Base-by-base conservation (phyloP, 53 echinoderm and acorn worm species). In the Paracentrotus lividus region DNA sequence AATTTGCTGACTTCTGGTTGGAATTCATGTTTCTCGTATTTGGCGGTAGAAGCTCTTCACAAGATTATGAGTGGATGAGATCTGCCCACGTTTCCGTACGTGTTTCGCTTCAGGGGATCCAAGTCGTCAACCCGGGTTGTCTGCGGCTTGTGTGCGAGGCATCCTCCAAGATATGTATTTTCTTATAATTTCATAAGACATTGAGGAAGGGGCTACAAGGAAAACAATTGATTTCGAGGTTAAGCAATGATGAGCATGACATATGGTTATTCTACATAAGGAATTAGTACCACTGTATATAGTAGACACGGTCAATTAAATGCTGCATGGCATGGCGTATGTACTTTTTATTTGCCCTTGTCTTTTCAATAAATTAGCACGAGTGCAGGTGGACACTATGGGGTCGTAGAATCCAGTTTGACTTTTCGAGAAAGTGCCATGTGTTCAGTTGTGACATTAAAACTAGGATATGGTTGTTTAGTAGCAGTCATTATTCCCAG, bases 51-150 rank as follows among this genome's bases (percentile, higher is more conserved):
- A n/a, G n/a, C 12, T 81, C 2, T 72, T 36, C 36, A 40, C 36
- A 40, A 12, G 72, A 81, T n/a, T 23, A 81, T n/a, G 26, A 16
- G 42, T 47, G 6, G 47, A 8, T 47, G 24, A 47, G 47, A 20
- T 65, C 64, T 61, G 27, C 89, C 89, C 89, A 89, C 89, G 58
- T 58, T 89, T 59, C 65, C 64, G 89, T 10, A 56, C 89, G 89
- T 89, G 89, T 89, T 89, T 89, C 27, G 89, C 89, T 27, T 20
- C 20, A 56, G 57, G 87, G 38, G 4, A 87, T 34, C 21, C 20
- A 2, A 34, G 8, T 81, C 45, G 49, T n/a, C n/a, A n/a, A n/a
- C n/a, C n/a, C n/a, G n/a, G n/a, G n/a, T n/a, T n/a, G n/a, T 81
- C 81, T 49, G 47, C 18, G 49, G 81, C 53, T 85, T 32, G 8